These are phyloP conservation scores for Drosophila tsacasi DNA, from an alignment of 1,140 invertebrate genomes.

Conservation along the genomic window DNA sequence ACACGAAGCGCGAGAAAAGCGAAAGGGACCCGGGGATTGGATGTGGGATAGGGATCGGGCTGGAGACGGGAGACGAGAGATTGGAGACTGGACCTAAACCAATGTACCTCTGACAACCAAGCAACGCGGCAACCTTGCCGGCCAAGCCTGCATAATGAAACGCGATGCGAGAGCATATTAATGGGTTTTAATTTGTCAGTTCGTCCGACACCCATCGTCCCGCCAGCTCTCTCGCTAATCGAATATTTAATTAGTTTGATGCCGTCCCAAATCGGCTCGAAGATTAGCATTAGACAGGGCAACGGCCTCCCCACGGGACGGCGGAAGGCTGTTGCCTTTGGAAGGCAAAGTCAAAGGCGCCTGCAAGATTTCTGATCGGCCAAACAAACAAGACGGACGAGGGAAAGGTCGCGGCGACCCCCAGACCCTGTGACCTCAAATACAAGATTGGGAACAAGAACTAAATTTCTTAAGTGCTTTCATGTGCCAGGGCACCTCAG, in stretches of 20 bases:
- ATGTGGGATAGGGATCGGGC: neutral
- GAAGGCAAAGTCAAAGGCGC: conserved; percentile 35
- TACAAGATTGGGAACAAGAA: conserved; percentile 79
- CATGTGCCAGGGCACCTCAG: conserved; percentile 43
- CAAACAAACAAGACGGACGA: conserved; percentile 36
- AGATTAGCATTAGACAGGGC: conserved; percentile 51
- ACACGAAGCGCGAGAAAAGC: conserved; percentile 45
- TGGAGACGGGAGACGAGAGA: neutral
- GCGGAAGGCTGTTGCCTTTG: neutral
- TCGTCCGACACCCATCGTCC: conserved; percentile 17
- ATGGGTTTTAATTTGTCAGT: conserved; percentile 65
- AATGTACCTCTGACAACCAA: neutral
- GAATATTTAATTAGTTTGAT: conserved; percentile 82
- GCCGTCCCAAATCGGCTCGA: conserved; percentile 61
- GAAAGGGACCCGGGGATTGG: conserved; percentile 3
- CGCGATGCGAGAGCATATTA: conserved; percentile 39
- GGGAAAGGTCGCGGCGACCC: conserved; percentile 28
- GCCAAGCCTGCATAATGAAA: conserved; percentile 36
- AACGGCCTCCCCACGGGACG: conserved; percentile 10
- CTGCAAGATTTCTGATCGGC: conserved; percentile 55
- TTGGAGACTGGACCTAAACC: neutral
- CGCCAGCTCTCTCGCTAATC: conserved; percentile 48
- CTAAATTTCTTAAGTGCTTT: conserved; percentile 81
- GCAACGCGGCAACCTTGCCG: neutral
- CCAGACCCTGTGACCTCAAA: conserved; percentile 61